A percentile compares a stretch with the other conserved stretches of the same genome.
These are phyloP conservation scores for Macrosiphum euphorbiae DNA, from an alignment of 2,888 invertebrate genomes.

Conservation along the genomic window DNA sequence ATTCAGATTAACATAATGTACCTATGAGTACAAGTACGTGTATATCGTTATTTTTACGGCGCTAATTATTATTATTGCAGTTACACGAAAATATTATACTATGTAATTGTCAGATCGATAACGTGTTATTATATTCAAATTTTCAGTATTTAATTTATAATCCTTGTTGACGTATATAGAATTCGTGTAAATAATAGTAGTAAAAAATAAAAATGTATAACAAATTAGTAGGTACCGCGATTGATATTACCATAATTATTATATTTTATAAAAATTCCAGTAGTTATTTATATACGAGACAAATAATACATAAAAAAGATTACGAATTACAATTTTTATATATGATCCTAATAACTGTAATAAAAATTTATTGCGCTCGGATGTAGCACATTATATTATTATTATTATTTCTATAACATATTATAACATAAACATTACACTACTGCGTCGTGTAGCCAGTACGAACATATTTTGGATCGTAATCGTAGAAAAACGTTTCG, in stretches of 20 bases:
- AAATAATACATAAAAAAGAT: background rate
- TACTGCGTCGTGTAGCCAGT: background rate
- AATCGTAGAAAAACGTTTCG: background rate
- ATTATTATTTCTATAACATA: background rate
- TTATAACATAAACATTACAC: background rate
- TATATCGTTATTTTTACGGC: slow-evolving; percentile 24
- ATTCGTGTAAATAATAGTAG: background rate
- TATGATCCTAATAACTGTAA: background rate
- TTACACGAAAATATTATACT: background rate
- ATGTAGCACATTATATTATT: background rate
- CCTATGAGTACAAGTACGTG: background rate
- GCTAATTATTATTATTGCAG: background rate
- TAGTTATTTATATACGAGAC: background rate
- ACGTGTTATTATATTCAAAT: background rate
- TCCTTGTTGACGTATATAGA: background rate
- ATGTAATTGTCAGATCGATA: background rate
- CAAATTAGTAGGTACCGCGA: background rate
- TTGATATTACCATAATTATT: slow-evolving; percentile 18
- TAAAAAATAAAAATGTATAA: background rate
- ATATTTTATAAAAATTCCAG: background rate
- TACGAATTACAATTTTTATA: background rate
- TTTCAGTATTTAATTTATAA: background rate
- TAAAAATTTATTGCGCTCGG: background rate
- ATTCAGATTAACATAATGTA: slow-evolving; percentile 21
- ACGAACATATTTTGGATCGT: background rate